phyloP scores from a whole-genome alignment of 2,888 invertebrate genomes.

The Carabus problematicus region DNA sequence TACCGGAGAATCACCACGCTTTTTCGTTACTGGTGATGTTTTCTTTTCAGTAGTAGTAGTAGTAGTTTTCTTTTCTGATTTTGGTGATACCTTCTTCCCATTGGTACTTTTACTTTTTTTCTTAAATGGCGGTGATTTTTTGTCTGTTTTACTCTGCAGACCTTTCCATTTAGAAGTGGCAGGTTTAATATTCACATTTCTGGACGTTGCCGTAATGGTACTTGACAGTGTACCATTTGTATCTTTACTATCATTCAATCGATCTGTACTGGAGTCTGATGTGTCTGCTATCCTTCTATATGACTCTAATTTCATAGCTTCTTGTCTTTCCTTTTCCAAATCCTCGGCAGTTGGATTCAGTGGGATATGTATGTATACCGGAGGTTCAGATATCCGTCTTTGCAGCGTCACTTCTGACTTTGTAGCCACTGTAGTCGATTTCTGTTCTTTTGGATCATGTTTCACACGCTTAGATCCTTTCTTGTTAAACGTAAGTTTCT shows the following conservation, averaged over 20 bases:
- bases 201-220: too few relatives aligned
- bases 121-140: too few relatives aligned
- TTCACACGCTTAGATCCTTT: slow-evolving; percentile 24
- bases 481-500: slow-evolving; percentile 28
- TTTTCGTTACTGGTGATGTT: slow-evolving; percentile 12
- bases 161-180: too few relatives aligned
- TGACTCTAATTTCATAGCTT: slow-evolving; percentile 19
- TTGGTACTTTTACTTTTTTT: too few relatives aligned
- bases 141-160: too few relatives aligned
- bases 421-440: background rate
- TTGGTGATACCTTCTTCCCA: background rate
- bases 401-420: slow-evolving; percentile 7
- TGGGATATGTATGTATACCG: slow-evolving; percentile 36
- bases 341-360: slow-evolving; percentile 34
- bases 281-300: background rate
- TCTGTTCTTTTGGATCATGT: slow-evolving; percentile 26
- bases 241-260: too few relatives aligned
- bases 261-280: too few relatives aligned
- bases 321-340: slow-evolving; percentile 36
- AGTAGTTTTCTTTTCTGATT: slow-evolving; percentile 16
- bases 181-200: too few relatives aligned
- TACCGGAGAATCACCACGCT: slow-evolving; percentile 27
- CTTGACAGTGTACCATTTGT: too few relatives aligned
- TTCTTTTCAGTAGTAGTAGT: slow-evolving; percentile 3
- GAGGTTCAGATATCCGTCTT: slow-evolving; percentile 22